phyloP scores from a whole-genome alignment of 1,140 invertebrate genomes.

The Panulirus ornatus region DNA sequence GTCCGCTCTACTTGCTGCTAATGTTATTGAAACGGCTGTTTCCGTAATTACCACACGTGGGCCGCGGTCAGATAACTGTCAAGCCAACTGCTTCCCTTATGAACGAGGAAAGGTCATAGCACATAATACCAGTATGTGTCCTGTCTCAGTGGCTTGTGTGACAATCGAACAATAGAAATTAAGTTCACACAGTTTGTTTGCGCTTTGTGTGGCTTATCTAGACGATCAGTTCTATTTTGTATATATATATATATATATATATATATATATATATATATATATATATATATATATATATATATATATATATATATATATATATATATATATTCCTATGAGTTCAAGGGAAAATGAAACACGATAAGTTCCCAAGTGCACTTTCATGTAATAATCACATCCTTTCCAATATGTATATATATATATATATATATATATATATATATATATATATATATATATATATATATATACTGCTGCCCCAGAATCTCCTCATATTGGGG shows the following conservation, averaged over 20 bases:
- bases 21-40: constrained; percentile 37
- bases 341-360: no score
- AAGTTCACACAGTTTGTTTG: constrained; percentile 1
- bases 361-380: no score
- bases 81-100: not conserved
- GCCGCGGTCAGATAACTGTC: not conserved
- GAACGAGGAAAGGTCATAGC: not conserved
- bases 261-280: constrained; percentile 19
- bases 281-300: constrained; percentile 29
- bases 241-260: not conserved
- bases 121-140: not conserved
- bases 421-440: not conserved
- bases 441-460: constrained; percentile 16
- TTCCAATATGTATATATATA: not conserved
- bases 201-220: not conserved
- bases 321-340: no score
- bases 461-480: not conserved
- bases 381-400: no score
- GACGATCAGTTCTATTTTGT: not conserved
- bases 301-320: constrained; percentile 31
- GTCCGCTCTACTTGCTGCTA: not conserved
- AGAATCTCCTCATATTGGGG: no score
- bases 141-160: not conserved
- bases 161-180: no score
- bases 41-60: constrained; percentile 33